Conservation (phyloP, 1,140 invertebrate genomes). For the Drosophila ambigua region DNA sequence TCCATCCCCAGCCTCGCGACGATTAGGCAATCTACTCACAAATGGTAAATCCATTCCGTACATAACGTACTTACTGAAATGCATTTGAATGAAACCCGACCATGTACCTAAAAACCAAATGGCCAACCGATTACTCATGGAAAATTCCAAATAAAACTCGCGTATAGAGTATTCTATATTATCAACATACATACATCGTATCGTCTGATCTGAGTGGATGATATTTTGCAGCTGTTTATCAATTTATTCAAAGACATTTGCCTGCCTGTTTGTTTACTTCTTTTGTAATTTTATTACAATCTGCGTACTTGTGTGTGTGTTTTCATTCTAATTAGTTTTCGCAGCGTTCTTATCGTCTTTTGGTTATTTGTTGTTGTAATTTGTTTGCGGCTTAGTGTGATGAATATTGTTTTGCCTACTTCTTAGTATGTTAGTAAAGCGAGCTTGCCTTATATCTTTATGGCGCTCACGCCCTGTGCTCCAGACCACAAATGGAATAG, state of each 20-base stretch:
- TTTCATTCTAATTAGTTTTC: constrained; percentile 60
- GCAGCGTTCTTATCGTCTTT: constrained; percentile 45
- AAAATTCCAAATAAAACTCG: constrained; percentile 46
- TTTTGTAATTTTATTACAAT: constrained; percentile 78
- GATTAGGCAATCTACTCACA: constrained; percentile 46
- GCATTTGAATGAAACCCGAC: constrained; percentile 49
- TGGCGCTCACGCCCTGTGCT: constrained; percentile 22
- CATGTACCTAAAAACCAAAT: constrained; percentile 46
- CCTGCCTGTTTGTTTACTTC: constrained; percentile 59
- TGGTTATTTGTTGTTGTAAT: constrained; percentile 44
- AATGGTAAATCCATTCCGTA: neutral
- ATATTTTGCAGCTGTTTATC: constrained; percentile 14
- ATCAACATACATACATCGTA: constrained; percentile 25
- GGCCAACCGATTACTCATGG: constrained; percentile 12
- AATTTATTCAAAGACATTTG: constrained; percentile 38
- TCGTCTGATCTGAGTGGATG: constrained; percentile 10
- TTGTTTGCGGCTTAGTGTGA: constrained; percentile 48
- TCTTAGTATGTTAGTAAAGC: constrained; percentile 40
- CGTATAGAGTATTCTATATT: neutral
- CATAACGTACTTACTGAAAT: constrained; percentile 3
- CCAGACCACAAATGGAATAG: constrained; percentile 1
- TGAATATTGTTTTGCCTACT: constrained; percentile 25
- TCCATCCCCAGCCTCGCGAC: constrained; percentile 87
- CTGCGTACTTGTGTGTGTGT: constrained; percentile 48
- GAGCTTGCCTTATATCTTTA: constrained; percentile 30